These are phyloP conservation scores for Heterochromis multidens DNA, from an alignment of 2,113 vertebrate species.

Conservation along the genomic window DNA sequence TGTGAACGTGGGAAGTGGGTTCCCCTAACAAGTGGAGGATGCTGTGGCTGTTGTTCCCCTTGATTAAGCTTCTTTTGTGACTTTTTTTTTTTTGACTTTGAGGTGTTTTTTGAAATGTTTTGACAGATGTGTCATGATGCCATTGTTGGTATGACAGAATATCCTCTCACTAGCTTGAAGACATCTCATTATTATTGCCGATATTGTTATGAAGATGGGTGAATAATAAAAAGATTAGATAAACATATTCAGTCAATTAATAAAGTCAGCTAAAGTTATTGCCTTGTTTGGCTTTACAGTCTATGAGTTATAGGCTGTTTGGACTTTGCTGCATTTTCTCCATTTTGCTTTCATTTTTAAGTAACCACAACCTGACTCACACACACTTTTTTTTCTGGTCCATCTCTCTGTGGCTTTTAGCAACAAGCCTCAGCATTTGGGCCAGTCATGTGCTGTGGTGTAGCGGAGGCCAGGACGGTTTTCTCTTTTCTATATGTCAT, in stretches of 20 bases:
- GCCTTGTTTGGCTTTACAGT: neutral
- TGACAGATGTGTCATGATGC: conserved; percentile 46
- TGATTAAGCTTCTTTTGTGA: conserved; percentile 41
- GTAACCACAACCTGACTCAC: neutral
- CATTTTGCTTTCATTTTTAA: neutral
- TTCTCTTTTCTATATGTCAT: conserved; percentile 64
- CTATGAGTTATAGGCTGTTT: neutral
- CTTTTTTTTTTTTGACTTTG: conserved; percentile 38
- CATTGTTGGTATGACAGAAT: conserved; percentile 12
- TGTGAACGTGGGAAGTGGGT: conserved; percentile 70
- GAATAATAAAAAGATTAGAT: conserved; percentile 21
- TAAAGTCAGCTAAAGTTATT: neutral
- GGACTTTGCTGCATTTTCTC: neutral
- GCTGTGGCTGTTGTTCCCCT: conserved; percentile 20
- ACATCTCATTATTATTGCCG: conserved; percentile 3
- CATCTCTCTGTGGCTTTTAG: neutral
- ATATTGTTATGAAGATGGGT: neutral
- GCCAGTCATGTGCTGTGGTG: conserved; percentile 40
- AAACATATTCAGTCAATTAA: conserved; percentile 1
- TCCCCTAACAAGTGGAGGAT: conserved; percentile 14
- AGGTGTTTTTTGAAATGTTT: conserved; percentile 38
- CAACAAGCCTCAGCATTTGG: conserved; percentile 10
- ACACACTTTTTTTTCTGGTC: neutral
- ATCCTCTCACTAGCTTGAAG: neutral
- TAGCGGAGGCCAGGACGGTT: conserved; percentile 47